Evolutionary conservation across 2,888 invertebrate genomes (phyloP).

Genomic region (Mimas tiliae): DNA sequence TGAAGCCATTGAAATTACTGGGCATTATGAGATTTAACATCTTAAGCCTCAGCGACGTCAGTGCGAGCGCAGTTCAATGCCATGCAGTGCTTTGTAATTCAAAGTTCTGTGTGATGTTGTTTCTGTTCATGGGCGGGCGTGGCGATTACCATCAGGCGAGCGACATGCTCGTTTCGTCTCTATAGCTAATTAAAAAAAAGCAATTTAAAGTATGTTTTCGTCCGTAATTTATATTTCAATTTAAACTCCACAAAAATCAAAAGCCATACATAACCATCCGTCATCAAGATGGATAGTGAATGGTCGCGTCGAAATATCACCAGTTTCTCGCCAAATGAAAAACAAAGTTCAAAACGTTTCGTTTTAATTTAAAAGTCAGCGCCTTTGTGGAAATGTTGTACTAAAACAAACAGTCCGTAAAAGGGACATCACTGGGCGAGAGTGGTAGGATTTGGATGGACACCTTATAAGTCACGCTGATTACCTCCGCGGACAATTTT

Average conservation of each 20-base stretch:
- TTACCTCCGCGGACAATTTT: constrained; percentile 54
- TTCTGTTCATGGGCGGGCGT: no score
- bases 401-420: constrained; percentile 45
- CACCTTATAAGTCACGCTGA: constrained; percentile 57
- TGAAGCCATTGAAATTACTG: no score
- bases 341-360: neutral
- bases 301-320: neutral
- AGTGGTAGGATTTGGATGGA: constrained; percentile 48
- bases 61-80: no score
- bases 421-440: constrained; percentile 39
- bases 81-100: no score
- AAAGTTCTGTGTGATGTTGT: no score
- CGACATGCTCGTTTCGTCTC: no score
- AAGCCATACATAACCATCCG: neutral
- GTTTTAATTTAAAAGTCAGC: constrained; percentile 8
- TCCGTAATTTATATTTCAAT: neutral
- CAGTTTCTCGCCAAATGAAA: neutral
- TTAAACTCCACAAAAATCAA: neutral
- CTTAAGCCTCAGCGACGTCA: no score
- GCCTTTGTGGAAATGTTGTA: constrained; percentile 14
- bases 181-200: no score
- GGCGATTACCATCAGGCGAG: no score
- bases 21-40: no score
- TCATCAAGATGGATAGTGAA: neutral
- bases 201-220: no score